Conservation (phyloP, 1,140 invertebrate genomes). For the Prorops nasuta region DNA sequence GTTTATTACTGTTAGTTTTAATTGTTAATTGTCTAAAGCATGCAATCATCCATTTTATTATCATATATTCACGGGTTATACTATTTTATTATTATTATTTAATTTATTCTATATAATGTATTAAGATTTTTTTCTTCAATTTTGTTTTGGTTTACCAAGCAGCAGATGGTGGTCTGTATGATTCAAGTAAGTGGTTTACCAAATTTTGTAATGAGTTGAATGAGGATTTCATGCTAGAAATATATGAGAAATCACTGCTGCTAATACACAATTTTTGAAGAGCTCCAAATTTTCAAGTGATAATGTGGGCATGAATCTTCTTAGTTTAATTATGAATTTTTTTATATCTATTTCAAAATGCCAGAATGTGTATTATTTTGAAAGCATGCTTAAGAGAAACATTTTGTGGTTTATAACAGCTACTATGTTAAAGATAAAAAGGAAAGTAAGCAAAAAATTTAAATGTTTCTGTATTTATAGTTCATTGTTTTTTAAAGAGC, state of each 20-base stretch:
- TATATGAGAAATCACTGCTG: too few relatives aligned
- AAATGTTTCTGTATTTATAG: too few relatives aligned
- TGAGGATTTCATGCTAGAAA: conserved; percentile 22
- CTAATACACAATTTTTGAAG: too few relatives aligned
- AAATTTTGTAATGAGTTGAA: conserved; percentile 48
- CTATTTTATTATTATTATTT: conserved; percentile 14
- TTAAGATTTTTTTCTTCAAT: conserved; percentile 37
- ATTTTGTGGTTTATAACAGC: too few relatives aligned
- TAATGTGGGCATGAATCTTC: too few relatives aligned
- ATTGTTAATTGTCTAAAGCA: conserved; percentile 2
- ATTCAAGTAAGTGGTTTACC: conserved; percentile 55
- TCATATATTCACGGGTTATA: conserved; percentile 8
- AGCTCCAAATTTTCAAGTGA: too few relatives aligned
- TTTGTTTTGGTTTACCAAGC: conserved; percentile 54
- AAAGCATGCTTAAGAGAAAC: too few relatives aligned
- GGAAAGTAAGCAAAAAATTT: too few relatives aligned
- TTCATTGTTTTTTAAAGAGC: too few relatives aligned
- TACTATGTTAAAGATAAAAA: too few relatives aligned
- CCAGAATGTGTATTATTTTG: background rate
- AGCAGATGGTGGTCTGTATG: conserved; percentile 50
- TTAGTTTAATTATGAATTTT: too few relatives aligned
- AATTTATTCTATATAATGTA: conserved; percentile 23
- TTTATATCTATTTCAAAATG: too few relatives aligned
- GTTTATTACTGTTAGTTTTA: conserved; percentile 1
- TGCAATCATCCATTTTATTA: background rate